Evolutionary conservation across 2,888 invertebrate species (phyloP).

Genomic region (Synanthedon tipuliformis): DNA sequence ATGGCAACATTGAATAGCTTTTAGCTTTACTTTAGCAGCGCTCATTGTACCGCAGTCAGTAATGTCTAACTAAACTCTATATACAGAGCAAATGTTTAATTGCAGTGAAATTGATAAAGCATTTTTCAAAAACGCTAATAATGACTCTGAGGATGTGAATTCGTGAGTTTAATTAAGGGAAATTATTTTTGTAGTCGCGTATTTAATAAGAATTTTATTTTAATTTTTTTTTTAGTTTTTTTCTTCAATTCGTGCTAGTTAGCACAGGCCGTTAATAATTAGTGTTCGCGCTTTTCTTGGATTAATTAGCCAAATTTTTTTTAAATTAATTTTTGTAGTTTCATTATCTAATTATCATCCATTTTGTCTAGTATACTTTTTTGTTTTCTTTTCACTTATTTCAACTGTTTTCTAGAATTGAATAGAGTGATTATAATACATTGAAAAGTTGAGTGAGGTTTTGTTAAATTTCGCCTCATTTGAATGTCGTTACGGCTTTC

Average conservation of each 20-base stretch:
- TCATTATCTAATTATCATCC: too few species aligned
- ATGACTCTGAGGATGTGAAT: conserved; percentile 3
- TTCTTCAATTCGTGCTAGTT: too few species aligned
- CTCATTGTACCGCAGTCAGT: background rate
- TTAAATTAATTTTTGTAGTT: too few species aligned
- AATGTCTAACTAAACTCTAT: background rate
- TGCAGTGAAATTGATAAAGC: background rate
- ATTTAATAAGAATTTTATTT: conserved; percentile 1
- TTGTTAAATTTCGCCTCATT: background rate
- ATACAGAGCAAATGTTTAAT: background rate
- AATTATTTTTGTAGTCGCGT: conserved; percentile 5
- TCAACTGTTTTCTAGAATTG: too few species aligned
- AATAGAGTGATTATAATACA: too few species aligned
- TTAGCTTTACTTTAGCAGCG: conserved; percentile 6
- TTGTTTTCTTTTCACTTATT: too few species aligned
- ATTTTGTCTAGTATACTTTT: too few species aligned
- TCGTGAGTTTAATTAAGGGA: conserved; percentile 11
- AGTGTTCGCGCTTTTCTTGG: too few species aligned
- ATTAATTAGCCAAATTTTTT: too few species aligned
- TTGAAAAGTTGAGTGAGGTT: too few species aligned
- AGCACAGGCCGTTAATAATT: too few species aligned
- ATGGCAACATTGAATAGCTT: conserved; percentile 62
- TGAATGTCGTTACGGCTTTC: conserved; percentile 4
- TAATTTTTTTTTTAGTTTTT: too few species aligned
- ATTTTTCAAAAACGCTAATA: conserved; percentile 1